Evolutionary conservation across 2,113 vertebrate genomes (phyloP).

Genomic region (Chloropsis hardwickii): DNA sequence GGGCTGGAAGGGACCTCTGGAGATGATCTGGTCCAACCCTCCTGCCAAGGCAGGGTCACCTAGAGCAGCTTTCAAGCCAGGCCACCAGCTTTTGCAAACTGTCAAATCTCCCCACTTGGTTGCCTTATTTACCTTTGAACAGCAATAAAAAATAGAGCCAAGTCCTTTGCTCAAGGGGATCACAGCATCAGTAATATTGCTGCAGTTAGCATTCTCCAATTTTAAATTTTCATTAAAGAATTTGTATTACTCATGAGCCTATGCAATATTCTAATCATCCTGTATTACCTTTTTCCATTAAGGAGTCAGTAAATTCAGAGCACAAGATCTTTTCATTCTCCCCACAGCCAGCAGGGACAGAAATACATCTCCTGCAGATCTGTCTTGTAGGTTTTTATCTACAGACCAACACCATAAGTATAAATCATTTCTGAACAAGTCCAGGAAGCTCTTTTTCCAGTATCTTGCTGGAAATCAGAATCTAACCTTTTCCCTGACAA

Average conservation of each 20-base stretch:
- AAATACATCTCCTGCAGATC: neutral
- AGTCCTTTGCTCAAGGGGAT: neutral
- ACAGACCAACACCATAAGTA: neutral
- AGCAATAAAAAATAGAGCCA: neutral
- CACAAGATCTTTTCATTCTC: neutral
- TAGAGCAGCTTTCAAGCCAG: neutral
- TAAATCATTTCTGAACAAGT: neutral
- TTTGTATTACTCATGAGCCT: neutral
- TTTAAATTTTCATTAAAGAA: neutral
- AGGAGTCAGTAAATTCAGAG: neutral
- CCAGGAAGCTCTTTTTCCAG: neutral
- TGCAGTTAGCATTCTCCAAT: neutral
- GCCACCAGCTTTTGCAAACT: neutral
- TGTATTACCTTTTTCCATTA: neutral
- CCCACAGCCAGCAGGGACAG: neutral
- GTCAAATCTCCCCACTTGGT: neutral
- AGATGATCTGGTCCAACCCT: neutral
- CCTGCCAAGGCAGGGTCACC: neutral
- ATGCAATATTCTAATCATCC: neutral
- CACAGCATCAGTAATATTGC: neutral
- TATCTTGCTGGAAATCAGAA: neutral
- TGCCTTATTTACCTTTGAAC: neutral
- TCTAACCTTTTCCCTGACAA: neutral
- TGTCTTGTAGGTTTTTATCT: neutral
- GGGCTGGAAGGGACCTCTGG: neutral